Evolutionary conservation across 1,140 invertebrate species (phyloP).

Genomic region (Dendroctonus ponderosae): DNA sequence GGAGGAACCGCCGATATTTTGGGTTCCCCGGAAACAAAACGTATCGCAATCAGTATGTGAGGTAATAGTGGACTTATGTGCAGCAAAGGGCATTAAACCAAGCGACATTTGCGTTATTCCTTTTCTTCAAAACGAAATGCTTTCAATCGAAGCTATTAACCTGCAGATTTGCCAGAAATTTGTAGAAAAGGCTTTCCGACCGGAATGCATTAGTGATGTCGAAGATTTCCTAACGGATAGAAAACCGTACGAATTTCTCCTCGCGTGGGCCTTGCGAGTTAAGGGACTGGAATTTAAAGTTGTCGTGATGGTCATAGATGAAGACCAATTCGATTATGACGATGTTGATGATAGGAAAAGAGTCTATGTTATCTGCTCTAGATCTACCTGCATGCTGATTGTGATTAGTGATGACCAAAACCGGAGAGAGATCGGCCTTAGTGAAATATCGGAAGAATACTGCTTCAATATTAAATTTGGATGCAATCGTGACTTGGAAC

Average conservation of each 20-base stretch:
- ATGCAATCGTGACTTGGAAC: neutral
- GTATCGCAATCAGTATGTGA: conserved; percentile 37
- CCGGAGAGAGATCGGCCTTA: neutral
- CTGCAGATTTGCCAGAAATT: conserved; percentile 44
- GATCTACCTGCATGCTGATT: conserved; percentile 48
- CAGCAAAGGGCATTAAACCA: conserved; percentile 49
- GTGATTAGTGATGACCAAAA: conserved; percentile 39
- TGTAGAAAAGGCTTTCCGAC: conserved; percentile 46
- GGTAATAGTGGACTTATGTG: conserved; percentile 48
- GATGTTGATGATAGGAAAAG: conserved; percentile 48
- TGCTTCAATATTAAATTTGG: conserved; percentile 20
- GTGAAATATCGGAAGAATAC: conserved; percentile 5
- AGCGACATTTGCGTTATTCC: conserved; percentile 49
- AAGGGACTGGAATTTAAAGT: conserved; percentile 51
- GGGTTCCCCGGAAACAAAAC: conserved; percentile 41
- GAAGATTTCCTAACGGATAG: conserved; percentile 44
- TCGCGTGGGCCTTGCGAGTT: conserved; percentile 47
- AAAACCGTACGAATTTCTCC: conserved; percentile 45
- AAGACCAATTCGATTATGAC: conserved; percentile 47
- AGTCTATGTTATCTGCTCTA: conserved; percentile 49
- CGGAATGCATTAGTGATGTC: conserved; percentile 43
- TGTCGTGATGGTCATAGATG: conserved; percentile 48
- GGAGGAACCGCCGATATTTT: conserved; percentile 47
- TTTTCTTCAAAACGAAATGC: conserved; percentile 43
- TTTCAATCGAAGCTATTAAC: conserved; percentile 44